phyloP scores from a whole-genome alignment of 2,113 vertebrate species.

The Carassius gibelio region DNA sequence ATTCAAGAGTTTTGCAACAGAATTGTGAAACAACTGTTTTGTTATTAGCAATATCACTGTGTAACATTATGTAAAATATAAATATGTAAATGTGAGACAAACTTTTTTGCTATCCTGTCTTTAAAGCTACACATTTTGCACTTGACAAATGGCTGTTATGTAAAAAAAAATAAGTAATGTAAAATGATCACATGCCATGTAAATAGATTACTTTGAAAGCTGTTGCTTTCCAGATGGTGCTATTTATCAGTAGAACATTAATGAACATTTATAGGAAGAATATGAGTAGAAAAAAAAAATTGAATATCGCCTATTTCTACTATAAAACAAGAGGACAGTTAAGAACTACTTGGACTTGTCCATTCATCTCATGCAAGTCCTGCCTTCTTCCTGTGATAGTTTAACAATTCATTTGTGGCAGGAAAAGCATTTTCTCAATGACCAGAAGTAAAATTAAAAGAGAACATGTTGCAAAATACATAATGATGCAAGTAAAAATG shows the following conservation, averaged over 20 bases:
- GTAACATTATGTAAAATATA: too few relatives aligned
- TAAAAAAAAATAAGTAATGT: neutral
- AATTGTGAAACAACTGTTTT: neutral
- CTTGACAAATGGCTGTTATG: neutral
- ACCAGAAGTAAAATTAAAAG: neutral
- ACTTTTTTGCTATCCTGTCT: neutral
- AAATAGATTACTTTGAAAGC: neutral
- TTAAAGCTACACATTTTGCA: neutral
- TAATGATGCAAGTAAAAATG: conserved; percentile 12
- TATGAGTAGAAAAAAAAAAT: neutral
- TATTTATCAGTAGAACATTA: neutral
- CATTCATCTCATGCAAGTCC: conserved; percentile 2
- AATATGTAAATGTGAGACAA: neutral
- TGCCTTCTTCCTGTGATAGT: conserved; percentile 15
- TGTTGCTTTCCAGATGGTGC: neutral
- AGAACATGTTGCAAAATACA: conserved; percentile 30
- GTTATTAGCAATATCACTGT: neutral
- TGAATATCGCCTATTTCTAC: neutral
- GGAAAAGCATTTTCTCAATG: conserved; percentile 33
- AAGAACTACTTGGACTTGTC: neutral
- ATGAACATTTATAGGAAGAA: neutral
- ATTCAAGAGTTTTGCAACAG: neutral
- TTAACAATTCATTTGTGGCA: conserved; percentile 22
- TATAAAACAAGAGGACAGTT: neutral
- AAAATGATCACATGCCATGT: too few relatives aligned